Base-by-base conservation (phyloP, 2,888 invertebrate species). In the Dynastes maya region DNA sequence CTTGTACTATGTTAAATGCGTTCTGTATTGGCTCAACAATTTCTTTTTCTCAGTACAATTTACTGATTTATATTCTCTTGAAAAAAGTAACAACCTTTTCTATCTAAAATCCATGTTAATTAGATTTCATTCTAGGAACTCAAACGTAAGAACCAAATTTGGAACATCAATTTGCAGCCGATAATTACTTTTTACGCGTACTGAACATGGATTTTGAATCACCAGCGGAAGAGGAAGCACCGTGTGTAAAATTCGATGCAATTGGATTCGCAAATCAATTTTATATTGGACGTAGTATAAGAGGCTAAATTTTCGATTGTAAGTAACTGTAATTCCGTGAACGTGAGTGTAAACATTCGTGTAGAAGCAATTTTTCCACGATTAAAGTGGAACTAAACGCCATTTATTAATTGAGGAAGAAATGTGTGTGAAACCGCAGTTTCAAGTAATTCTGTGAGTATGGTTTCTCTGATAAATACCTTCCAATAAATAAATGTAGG, bases 341-440 rank as follows among this genome's bases (percentile, higher is more conserved):
- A 22, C 22, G 22, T 22, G 16, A 22, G 55, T 22, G 27, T 58
- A 22, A 58, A 16, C 55, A 58, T 58, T 58, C 55, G 55, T 58
- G 16, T 16, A 27, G 22, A 58, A 58, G 13, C 16, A 53, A 16
- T 53, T 58, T 58, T 58, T 58, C 55, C 55, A 58, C 22, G 22
- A 58, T 58, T 58, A 58, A 58, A 58, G 16, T 58, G 55, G 55
- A 58, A 58, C 55, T 58, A 58, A 53, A 53, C 2, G 27, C 22
- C n/a, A 22, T 58, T 58, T 58, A 58, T 16, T 58, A 58, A 58
- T 58, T 58, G 55, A 58, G 55, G 55, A 58, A 58, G 55, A 9
- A 58, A 58, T 22, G 55, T 22, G 55, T 58, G 55, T 58, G 55
- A 58, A 58, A 58, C 55, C 22, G 22, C n/a, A 27, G 22, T 58